A percentile compares a stretch with the other conserved stretches of the same genome.
Evolutionary conservation across 2,797 vertebrate species (phyloP).

Genomic region (Liparis tanakae): DNA sequence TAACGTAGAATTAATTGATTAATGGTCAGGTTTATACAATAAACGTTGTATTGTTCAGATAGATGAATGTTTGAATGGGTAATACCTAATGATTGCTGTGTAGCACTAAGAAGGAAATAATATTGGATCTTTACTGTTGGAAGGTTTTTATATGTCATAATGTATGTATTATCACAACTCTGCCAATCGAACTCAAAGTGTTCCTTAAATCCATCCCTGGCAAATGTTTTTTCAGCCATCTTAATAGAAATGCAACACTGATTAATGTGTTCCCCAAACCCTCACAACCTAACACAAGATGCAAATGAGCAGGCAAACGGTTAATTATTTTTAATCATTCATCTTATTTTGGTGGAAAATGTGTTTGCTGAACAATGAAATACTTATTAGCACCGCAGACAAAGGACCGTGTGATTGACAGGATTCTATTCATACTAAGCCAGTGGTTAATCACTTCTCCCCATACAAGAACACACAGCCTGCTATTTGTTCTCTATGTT

Average conservation of each 20-base stretch:
- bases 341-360: constrained; percentile 69
- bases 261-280: constrained; percentile 51
- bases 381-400: constrained; percentile 73
- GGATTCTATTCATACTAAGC: constrained; percentile 78
- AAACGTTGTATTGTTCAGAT: neutral
- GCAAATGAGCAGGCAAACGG: constrained; percentile 56
- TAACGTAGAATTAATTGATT: neutral
- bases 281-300: constrained; percentile 39
- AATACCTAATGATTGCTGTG: neutral
- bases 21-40: neutral
- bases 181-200: neutral
- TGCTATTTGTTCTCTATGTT: constrained; percentile 66
- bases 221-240: constrained; percentile 35
- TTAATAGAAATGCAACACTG: constrained; percentile 42
- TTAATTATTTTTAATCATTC: constrained; percentile 73
- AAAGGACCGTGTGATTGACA: constrained; percentile 78
- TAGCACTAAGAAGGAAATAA: neutral
- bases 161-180: neutral
- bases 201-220: constrained; percentile 14
- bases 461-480: constrained; percentile 61
- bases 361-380: constrained; percentile 81
- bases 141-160: neutral
- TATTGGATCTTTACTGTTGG: neutral
- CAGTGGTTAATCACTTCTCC: constrained; percentile 73
- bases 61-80: neutral